A percentile compares a stretch with the other conserved stretches of the same genome.
Conservation (phyloP, 2,888 invertebrate species). For the Piscicola geometra region DNA sequence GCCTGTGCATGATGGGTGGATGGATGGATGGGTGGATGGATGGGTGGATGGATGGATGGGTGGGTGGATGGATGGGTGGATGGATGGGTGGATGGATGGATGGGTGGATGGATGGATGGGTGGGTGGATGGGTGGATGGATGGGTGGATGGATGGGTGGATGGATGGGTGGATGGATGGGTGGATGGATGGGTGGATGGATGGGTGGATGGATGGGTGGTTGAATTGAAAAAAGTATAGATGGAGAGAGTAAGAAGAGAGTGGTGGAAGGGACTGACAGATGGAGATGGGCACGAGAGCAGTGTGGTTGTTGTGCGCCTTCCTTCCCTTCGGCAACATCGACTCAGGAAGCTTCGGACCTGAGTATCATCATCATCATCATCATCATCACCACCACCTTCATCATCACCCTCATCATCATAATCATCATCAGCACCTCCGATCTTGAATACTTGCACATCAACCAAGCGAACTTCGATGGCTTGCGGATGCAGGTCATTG, state of each 20-base stretch:
- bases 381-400: background rate
- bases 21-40: background rate
- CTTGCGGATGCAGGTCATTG: slow-evolving; percentile 78
- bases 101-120: background rate
- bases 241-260: background rate
- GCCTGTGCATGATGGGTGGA: background rate
- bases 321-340: slow-evolving; percentile 94
- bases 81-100: background rate
- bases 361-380: slow-evolving; percentile 11
- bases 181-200: background rate
- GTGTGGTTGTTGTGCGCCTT: slow-evolving; percentile 80
- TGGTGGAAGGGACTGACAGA: background rate
- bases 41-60: background rate
- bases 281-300: slow-evolving; percentile 72
- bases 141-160: background rate
- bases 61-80: background rate
- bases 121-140: background rate
- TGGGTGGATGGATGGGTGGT: background rate
- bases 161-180: background rate
- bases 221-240: background rate
- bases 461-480: slow-evolving; percentile 84
- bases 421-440: slow-evolving; percentile 59
- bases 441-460: slow-evolving; percentile 89
- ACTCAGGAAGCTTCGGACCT: slow-evolving; percentile 85
- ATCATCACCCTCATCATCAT: background rate